Conservation (phyloP, 1,140 invertebrate species). For the Drosophila malerkotliana region DNA sequence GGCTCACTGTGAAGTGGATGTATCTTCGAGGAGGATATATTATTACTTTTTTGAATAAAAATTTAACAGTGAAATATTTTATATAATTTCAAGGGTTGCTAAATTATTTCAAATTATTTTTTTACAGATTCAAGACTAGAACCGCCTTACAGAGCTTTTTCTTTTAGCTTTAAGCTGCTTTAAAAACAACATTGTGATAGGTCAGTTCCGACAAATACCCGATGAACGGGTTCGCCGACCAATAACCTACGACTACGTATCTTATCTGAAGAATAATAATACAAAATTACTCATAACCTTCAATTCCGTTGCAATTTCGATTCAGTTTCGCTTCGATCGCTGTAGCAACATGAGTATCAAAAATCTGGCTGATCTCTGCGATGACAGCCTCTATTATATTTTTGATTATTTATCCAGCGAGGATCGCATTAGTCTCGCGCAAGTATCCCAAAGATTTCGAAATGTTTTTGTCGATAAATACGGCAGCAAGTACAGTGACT, state of each 20-base stretch:
- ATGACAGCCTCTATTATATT: slow-evolving; percentile 52
- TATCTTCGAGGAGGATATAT: slow-evolving; percentile 1
- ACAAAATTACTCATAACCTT: slow-evolving; percentile 49
- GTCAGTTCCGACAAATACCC: slow-evolving; percentile 24
- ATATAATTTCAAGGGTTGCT: neutral
- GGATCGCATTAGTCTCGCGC: slow-evolving; percentile 42
- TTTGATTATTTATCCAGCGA: slow-evolving; percentile 20
- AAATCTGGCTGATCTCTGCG: slow-evolving; percentile 44
- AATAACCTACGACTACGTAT: slow-evolving; percentile 22
- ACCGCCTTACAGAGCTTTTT: slow-evolving; percentile 1
- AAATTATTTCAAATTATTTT: neutral
- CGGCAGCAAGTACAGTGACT: slow-evolving; percentile 23
- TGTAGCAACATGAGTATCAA: slow-evolving; percentile 23
- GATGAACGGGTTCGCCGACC: slow-evolving; percentile 27
- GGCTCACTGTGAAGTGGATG: neutral
- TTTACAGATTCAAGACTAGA: neutral
- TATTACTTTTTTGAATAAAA: neutral
- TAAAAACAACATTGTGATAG: slow-evolving; percentile 29
- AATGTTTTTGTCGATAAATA: slow-evolving; percentile 29
- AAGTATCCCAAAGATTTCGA: slow-evolving; percentile 52
- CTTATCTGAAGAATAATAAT: slow-evolving; percentile 20
- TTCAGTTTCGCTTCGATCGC: slow-evolving; percentile 15
- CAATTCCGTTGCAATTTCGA: slow-evolving; percentile 7
- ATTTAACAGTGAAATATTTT: neutral
- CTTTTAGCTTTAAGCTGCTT: slow-evolving; percentile 1